A percentile compares a stretch with the other conserved stretches of the same genome.
Evolutionary conservation across 2,888 invertebrate species (phyloP).

Genomic region (Drosophila longiperda): DNA sequence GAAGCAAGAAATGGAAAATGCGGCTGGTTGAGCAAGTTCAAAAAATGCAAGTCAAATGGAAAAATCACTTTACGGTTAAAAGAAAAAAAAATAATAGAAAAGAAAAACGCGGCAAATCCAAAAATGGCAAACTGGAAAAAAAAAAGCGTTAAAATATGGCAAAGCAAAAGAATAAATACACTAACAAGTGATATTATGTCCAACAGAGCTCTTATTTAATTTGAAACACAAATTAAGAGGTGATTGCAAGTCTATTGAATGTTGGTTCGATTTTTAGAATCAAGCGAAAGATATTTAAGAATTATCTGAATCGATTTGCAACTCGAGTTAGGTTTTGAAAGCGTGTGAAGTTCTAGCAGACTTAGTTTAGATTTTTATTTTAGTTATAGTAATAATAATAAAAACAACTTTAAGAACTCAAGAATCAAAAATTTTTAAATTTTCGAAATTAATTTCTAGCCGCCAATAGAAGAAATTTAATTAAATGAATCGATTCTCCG

Average conservation of each 20-base stretch:
- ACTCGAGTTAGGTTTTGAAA: too few relatives aligned
- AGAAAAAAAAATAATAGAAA: not conserved
- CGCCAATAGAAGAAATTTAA: not conserved
- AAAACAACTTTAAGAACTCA: too few relatives aligned
- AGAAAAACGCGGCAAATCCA: conserved; percentile 25
- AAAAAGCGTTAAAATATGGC: conserved; percentile 15
- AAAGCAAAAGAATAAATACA: conserved; percentile 24
- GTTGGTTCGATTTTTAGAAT: not conserved
- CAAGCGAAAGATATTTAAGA: not conserved
- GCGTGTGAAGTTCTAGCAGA: not conserved
- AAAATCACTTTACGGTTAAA: conserved; percentile 14
- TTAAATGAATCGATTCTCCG: not conserved
- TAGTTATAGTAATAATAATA: not conserved
- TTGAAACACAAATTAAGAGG: not conserved
- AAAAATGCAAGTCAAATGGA: conserved; percentile 36
- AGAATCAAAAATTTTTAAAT: too few relatives aligned
- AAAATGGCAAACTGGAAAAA: conserved; percentile 18
- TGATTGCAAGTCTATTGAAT: conserved; percentile 3
- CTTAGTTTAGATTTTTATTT: not conserved
- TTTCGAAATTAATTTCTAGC: not conserved
- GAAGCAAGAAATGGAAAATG: conserved; percentile 45
- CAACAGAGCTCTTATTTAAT: conserved; percentile 7
- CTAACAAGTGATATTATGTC: conserved; percentile 16
- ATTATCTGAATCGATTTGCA: not conserved
- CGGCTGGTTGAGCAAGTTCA: conserved; percentile 25